These are phyloP conservation scores for Nomada fucata DNA, from an alignment of 2,888 invertebrate species.

Conservation along the genomic window DNA sequence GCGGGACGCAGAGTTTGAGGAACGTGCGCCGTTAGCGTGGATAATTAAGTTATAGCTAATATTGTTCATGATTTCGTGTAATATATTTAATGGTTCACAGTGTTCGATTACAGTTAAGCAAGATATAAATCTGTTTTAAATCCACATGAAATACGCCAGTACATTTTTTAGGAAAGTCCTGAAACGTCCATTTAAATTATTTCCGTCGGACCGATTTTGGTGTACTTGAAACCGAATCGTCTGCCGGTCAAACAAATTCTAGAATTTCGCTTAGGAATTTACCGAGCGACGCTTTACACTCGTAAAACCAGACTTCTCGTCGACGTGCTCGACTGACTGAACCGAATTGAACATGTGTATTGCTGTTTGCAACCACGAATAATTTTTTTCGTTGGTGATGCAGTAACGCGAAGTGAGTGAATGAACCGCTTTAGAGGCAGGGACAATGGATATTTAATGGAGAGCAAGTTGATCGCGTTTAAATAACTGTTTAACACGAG, in stretches of 20 bases:
- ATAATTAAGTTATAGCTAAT: too few species aligned
- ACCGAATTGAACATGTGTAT: neutral
- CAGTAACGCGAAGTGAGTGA: neutral
- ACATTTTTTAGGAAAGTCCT: conserved; percentile 10
- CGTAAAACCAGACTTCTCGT: conserved; percentile 32
- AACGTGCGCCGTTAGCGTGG: too few species aligned
- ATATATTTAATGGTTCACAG: too few species aligned
- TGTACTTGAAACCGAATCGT: conserved; percentile 52
- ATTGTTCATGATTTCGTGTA: too few species aligned
- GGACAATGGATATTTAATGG: neutral
- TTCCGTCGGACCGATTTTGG: conserved; percentile 40
- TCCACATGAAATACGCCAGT: neutral
- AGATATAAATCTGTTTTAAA: too few species aligned
- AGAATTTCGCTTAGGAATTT: conserved; percentile 56
- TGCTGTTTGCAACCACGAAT: too few species aligned
- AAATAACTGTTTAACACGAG: neutral
- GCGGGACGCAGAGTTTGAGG: too few species aligned
- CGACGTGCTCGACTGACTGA: neutral
- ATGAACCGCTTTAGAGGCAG: neutral
- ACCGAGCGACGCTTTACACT: conserved; percentile 16
- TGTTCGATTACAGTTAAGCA: too few species aligned
- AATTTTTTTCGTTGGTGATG: too few species aligned
- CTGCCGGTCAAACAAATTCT: conserved; percentile 52
- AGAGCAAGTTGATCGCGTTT: neutral
- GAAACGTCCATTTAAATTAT: conserved; percentile 49